A percentile compares a stretch with the other conserved stretches of the same genome.
Conservation (phyloP, 2,888 invertebrate genomes). For the Platycheirus rosarum region DNA sequence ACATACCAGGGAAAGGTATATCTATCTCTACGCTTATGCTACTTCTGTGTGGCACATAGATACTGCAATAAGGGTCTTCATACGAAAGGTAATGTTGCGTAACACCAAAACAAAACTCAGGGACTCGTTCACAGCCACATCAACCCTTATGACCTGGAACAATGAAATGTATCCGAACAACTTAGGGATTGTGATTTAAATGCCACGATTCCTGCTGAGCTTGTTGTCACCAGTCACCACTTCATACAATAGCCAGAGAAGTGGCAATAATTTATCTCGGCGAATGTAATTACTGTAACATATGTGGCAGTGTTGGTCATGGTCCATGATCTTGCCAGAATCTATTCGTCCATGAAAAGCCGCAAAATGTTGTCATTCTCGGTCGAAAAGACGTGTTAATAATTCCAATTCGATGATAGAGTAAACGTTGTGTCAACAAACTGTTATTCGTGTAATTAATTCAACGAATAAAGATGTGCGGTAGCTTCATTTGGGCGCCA, state of each 20-base stretch:
- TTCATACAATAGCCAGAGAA: conserved; percentile 36
- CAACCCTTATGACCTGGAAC: conserved; percentile 66
- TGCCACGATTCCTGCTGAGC: conserved; percentile 53
- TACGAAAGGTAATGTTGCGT: conserved; percentile 65
- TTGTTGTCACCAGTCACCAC: conserved; percentile 70
- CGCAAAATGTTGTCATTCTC: conserved; percentile 47
- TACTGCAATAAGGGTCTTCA: conserved; percentile 50
- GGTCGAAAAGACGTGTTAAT: neutral
- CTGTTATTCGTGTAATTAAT: conserved; percentile 56
- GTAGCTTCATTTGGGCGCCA: conserved; percentile 63
- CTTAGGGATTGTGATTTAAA: conserved; percentile 42
- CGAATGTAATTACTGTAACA: conserved; percentile 72
- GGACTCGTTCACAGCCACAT: conserved; percentile 49
- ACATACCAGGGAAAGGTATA: conserved; percentile 13
- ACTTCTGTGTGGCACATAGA: conserved; percentile 38
- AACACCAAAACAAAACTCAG: conserved; percentile 65
- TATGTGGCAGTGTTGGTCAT: conserved; percentile 73
- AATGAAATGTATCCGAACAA: conserved; percentile 56
- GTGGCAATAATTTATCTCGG: conserved; percentile 71
- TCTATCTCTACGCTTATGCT: neutral
- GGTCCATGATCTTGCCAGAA: conserved; percentile 50
- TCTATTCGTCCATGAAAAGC: conserved; percentile 55
- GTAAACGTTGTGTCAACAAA: conserved; percentile 55
- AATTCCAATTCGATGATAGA: neutral
- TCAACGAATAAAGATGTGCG: conserved; percentile 48